Evolutionary conservation across 2,113 vertebrate genomes (phyloP).

Genomic region (Aegithalos caudatus): DNA sequence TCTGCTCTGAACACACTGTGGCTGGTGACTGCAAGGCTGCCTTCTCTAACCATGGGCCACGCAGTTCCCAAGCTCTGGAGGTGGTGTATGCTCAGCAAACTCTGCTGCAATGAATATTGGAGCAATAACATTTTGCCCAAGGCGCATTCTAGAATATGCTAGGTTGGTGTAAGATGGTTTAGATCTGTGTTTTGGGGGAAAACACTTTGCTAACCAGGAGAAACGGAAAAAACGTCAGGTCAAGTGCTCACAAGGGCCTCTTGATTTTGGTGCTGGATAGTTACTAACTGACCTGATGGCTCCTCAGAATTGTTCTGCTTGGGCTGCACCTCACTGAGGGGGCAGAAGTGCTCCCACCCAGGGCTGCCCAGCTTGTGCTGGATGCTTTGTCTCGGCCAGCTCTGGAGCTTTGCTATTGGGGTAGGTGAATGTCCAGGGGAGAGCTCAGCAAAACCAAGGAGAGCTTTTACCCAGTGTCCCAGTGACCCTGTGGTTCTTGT

Average conservation of each 20-base stretch:
- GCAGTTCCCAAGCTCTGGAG: rapidly evolving
- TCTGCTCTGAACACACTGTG: background rate
- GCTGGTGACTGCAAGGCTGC: rapidly evolving
- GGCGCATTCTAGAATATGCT: background rate
- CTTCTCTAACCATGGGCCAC: rapidly evolving
- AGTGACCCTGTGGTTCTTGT: rapidly evolving
- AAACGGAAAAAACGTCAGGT: background rate
- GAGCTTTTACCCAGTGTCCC: rapidly evolving
- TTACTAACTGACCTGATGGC: background rate
- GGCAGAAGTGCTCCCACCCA: no score
- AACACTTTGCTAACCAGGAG: background rate
- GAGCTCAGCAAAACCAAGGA: background rate
- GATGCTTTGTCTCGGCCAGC: background rate
- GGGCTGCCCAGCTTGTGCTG: rapidly evolving
- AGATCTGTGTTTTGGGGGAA: background rate
- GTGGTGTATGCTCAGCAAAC: background rate
- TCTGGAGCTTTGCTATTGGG: rapidly evolving
- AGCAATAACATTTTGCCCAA: background rate
- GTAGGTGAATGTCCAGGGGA: rapidly evolving
- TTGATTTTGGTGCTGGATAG: background rate
- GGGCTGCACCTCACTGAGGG: rapidly evolving
- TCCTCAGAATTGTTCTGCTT: background rate
- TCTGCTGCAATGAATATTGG: background rate
- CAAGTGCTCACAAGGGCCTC: rapidly evolving
- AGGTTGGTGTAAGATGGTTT: background rate